Evolutionary conservation across 2,113 vertebrate species (phyloP).

Genomic region (Stercorarius parasiticus): DNA sequence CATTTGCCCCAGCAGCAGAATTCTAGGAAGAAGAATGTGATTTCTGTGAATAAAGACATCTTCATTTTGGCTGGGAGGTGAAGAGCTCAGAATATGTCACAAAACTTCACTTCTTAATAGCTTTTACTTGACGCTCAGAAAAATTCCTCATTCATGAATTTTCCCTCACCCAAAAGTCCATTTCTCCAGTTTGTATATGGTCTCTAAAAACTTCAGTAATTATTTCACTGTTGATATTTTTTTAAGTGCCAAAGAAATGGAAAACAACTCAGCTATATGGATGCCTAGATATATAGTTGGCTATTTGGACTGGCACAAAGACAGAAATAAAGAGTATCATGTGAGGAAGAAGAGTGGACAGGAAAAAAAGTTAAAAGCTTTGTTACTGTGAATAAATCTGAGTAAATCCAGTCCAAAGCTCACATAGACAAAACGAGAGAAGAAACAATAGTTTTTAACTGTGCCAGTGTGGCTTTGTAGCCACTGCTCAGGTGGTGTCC

Average conservation of each 20-base stretch:
- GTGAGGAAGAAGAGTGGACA: neutral
- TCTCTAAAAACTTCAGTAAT: neutral
- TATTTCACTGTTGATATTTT: neutral
- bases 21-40: neutral
- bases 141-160: neutral
- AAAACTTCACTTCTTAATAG: neutral
- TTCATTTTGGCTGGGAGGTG: neutral
- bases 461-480: neutral
- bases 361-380: neutral
- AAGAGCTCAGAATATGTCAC: neutral
- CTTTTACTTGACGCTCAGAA: neutral
- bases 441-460: neutral
- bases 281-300: neutral
- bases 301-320: neutral
- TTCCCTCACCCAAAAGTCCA: neutral
- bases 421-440: neutral
- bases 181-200: neutral
- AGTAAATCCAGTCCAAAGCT: neutral
- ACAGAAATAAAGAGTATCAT: neutral
- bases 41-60: neutral
- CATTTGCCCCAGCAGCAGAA: neutral
- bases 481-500: neutral
- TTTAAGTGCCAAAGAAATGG: neutral
- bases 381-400: neutral
- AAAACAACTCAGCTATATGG: neutral